Conservation (phyloP, 2,888 invertebrate genomes). For the Marronus borbonicus region DNA sequence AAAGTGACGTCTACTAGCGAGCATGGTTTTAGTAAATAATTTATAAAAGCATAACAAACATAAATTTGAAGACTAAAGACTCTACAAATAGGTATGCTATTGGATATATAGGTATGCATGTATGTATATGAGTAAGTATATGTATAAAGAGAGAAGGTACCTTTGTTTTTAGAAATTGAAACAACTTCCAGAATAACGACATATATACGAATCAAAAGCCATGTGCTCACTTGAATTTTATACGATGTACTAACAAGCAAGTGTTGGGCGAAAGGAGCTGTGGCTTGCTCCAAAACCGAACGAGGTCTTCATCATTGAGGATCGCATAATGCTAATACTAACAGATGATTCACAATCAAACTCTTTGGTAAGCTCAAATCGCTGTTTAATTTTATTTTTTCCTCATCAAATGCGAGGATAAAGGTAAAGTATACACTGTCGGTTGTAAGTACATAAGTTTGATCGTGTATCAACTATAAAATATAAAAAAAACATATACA, state of each 20-base stretch:
- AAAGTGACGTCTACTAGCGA: not conserved
- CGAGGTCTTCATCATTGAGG: conserved; percentile 11
- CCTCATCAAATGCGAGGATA: not conserved
- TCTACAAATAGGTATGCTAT: conserved; percentile 14
- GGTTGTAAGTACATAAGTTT: not conserved
- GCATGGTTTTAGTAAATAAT: conserved; percentile 13
- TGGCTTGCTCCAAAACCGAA: conserved; percentile 1
- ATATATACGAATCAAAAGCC: conserved; percentile 20
- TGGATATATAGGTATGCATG: not conserved
- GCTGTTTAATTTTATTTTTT: conserved; percentile 25
- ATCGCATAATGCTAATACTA: conserved; percentile 22
- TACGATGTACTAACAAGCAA: conserved; percentile 18
- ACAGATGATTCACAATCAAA: conserved; percentile 31
- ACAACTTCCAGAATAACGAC: conserved; percentile 18
- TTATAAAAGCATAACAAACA: conserved; percentile 28
- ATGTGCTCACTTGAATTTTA: conserved; percentile 23
- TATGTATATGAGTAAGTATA: not conserved
- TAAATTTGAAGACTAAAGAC: conserved; percentile 20
- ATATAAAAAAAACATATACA: too few species aligned
- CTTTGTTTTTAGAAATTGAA: conserved; percentile 29
- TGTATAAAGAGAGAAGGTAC: not conserved
- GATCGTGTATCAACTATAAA: not conserved
- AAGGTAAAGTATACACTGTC: conserved; percentile 7
- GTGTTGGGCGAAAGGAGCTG: not conserved
- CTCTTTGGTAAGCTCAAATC: conserved; percentile 6